phyloP scores from a whole-genome alignment of 2,888 invertebrate genomes.

The Ennomos quercinarius region DNA sequence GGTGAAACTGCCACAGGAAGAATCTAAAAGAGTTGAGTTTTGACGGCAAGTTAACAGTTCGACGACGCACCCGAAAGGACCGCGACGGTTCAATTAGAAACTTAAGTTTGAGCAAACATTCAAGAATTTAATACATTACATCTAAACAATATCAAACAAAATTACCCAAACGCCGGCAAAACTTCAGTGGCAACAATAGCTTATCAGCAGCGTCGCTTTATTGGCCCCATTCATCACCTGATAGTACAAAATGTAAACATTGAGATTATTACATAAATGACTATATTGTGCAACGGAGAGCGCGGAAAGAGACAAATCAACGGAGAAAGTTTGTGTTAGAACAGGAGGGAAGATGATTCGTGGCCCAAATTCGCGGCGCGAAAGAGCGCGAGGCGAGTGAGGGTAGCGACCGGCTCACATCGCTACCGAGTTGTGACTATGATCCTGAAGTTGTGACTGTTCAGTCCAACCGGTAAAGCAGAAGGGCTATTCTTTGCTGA shows the following conservation, averaged over 20 bases:
- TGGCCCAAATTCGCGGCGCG: slow-evolving; percentile 74
- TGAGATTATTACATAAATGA: slow-evolving; percentile 72
- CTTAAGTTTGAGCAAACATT: too few relatives aligned
- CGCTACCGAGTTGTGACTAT: slow-evolving; percentile 82
- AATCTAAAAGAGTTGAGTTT: too few relatives aligned
- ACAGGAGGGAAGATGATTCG: slow-evolving; percentile 61
- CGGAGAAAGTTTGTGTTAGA: slow-evolving; percentile 50
- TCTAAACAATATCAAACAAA: slow-evolving; percentile 9
- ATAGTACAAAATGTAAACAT: slow-evolving; percentile 72
- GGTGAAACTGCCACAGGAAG: too few relatives aligned
- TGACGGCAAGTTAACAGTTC: too few relatives aligned
- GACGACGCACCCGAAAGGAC: too few relatives aligned
- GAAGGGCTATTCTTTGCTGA: slow-evolving; percentile 55
- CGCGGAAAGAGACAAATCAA: slow-evolving; percentile 55
- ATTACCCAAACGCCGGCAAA: slow-evolving; percentile 26
- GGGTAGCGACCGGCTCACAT: slow-evolving; percentile 80
- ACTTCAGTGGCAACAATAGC: slow-evolving; percentile 30
- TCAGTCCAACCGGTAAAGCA: slow-evolving; percentile 64
- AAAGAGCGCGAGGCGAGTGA: slow-evolving; percentile 71
- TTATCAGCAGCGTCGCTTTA: slow-evolving; percentile 44
- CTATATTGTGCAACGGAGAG: slow-evolving; percentile 28
- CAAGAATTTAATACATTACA: too few relatives aligned
- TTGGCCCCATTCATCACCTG: slow-evolving; percentile 56
- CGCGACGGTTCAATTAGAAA: too few relatives aligned
- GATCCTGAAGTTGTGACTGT: slow-evolving; percentile 58